Evolutionary conservation across 2,888 invertebrate species (phyloP).

Genomic region (Ceraclea dissimilis): DNA sequence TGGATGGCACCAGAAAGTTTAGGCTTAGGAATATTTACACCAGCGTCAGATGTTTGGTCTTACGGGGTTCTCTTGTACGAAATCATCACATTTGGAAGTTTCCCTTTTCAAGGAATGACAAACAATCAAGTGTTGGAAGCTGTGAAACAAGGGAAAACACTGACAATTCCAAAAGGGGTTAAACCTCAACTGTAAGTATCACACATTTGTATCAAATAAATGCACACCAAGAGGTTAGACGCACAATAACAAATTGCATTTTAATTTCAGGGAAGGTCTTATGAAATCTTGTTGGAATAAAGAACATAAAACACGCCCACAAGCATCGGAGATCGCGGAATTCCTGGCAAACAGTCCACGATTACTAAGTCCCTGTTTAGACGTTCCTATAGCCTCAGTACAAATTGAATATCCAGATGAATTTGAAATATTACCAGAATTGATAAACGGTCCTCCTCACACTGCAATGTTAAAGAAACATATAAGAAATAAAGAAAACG

Average conservation of each 20-base stretch:
- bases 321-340: conserved; percentile 72
- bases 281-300: conserved; percentile 75
- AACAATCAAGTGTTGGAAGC: conserved; percentile 78
- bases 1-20: conserved; percentile 94
- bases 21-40: conserved; percentile 73
- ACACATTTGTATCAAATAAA: neutral
- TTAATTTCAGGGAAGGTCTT: conserved; percentile 55
- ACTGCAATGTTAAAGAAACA: conserved; percentile 3
- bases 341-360: conserved; percentile 70
- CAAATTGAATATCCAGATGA: conserved; percentile 58
- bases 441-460: conserved; percentile 11
- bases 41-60: conserved; percentile 86
- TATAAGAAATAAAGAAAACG: conserved; percentile 12
- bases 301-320: conserved; percentile 62
- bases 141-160: conserved; percentile 68
- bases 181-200: conserved; percentile 70
- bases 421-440: conserved; percentile 20
- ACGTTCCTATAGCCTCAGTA: conserved; percentile 66
- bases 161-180: conserved; percentile 68
- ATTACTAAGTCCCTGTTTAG: conserved; percentile 70
- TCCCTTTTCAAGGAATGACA: conserved; percentile 81
- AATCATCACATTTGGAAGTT: conserved; percentile 84
- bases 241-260: neutral
- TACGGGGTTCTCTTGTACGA: conserved; percentile 82
- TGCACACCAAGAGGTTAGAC: neutral